Percentiles rank a stretch among this genome's conserved stretches.
These are phyloP conservation scores for Pachyseris speciosa DNA, from an alignment of 64 coral and sea anemone genomes.

Conservation along the genomic window DNA sequence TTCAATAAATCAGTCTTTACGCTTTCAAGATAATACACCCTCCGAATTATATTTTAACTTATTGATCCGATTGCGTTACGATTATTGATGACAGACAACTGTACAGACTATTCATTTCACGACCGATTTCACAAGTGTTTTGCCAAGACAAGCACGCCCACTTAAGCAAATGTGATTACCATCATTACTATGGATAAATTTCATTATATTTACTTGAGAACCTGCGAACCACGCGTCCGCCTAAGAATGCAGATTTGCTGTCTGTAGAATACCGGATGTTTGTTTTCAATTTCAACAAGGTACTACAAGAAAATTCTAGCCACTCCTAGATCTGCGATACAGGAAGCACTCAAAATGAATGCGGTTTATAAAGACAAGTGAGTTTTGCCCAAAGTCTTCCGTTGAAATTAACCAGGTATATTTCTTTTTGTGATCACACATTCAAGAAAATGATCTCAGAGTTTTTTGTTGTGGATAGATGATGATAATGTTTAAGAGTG, in stretches of 20 bases:
- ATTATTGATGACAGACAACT: background rate
- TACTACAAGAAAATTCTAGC: background rate
- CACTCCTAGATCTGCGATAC: background rate
- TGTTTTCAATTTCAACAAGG: background rate
- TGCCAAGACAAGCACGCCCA: background rate
- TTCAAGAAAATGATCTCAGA: no score
- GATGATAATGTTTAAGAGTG: no score
- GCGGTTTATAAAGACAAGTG: no score
- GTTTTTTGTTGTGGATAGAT: no score
- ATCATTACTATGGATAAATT: background rate
- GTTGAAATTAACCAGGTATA: no score
- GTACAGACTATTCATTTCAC: constrained; percentile 52
- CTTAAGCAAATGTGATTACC: background rate
- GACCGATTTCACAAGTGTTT: background rate
- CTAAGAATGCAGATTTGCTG: background rate
- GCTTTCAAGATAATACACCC: background rate
- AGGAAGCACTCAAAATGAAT: background rate
- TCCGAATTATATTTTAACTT: background rate
- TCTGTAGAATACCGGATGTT: constrained; percentile 21
- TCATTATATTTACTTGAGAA: background rate
- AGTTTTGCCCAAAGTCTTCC: no score
- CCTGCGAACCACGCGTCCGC: no score
- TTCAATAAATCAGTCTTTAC: background rate
- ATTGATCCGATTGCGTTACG: constrained; percentile 34
- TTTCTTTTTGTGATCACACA: no score